A percentile compares a stretch with the other conserved stretches of the same genome.
Evolutionary conservation across 2,797 vertebrate species (phyloP).

Genomic region (Spinus olivaceus): DNA sequence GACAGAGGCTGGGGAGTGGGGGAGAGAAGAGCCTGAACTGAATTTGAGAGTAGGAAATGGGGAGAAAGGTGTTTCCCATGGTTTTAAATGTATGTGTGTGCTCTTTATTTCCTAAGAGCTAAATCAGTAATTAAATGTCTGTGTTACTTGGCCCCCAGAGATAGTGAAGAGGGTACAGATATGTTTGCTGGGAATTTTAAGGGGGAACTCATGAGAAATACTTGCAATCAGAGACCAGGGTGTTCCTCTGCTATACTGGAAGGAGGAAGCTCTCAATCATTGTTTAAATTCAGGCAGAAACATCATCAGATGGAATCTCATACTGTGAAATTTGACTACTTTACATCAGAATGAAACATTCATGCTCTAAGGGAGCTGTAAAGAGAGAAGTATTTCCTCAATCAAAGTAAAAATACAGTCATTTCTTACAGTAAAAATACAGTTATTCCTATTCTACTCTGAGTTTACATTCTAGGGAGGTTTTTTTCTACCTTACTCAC

Average conservation of each 20-base stretch:
- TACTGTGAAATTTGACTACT: neutral
- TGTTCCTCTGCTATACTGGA: neutral
- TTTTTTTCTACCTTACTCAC: neutral
- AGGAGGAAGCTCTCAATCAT: neutral
- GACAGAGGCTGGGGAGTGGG: neutral
- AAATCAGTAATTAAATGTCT: neutral
- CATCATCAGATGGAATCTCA: neutral
- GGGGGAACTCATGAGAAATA: neutral
- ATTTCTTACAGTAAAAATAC: neutral
- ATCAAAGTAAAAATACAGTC: neutral
- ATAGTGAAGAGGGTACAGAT: neutral
- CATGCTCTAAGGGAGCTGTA: neutral
- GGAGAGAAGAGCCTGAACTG: neutral
- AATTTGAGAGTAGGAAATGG: neutral
- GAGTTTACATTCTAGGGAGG: neutral
- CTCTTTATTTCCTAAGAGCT: neutral
- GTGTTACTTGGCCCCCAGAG: neutral
- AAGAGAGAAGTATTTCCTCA: neutral
- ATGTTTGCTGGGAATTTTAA: neutral
- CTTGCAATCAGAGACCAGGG: neutral
- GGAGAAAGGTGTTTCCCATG: neutral
- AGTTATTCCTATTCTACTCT: neutral
- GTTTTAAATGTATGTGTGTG: neutral
- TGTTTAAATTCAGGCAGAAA: neutral
- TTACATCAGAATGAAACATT: neutral